phyloP scores from a whole-genome alignment of 2,113 vertebrate species.

The Polypterus senegalus region DNA sequence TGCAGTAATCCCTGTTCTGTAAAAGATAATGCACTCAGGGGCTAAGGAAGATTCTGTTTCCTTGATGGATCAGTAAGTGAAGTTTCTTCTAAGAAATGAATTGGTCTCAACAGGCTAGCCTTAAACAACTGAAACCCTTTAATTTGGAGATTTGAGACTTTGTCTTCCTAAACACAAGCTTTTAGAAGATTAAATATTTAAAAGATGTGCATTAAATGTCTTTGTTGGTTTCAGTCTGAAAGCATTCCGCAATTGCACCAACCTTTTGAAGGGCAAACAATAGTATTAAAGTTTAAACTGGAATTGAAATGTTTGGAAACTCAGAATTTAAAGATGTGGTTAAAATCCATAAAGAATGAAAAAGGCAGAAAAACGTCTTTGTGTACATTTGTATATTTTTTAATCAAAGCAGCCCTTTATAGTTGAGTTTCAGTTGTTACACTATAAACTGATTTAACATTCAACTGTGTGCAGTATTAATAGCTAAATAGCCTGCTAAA shows the following conservation, averaged over 20 bases:
- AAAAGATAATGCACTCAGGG: slow-evolving; percentile 24
- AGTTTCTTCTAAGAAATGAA: slow-evolving; percentile 22
- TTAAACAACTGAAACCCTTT: slow-evolving; percentile 26
- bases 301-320: slow-evolving; percentile 1
- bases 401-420: too few relatives aligned
- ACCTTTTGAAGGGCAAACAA: slow-evolving; percentile 6
- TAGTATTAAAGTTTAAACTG: slow-evolving; percentile 8
- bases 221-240: slow-evolving; percentile 13
- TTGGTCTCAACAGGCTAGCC: slow-evolving; percentile 21
- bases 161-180: slow-evolving; percentile 27
- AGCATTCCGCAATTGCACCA: slow-evolving; percentile 4
- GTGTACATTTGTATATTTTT: too few relatives aligned
- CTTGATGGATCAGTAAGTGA: slow-evolving; percentile 20
- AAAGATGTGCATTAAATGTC: slow-evolving; percentile 30
- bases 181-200: slow-evolving; percentile 40
- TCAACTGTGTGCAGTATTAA: too few relatives aligned
- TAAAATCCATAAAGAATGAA: too few relatives aligned
- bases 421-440: too few relatives aligned
- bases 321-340: not conserved
- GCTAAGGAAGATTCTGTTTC: slow-evolving; percentile 10
- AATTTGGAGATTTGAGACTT: slow-evolving; percentile 26
- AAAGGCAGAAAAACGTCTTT: too few relatives aligned
- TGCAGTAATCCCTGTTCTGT: slow-evolving; percentile 25
- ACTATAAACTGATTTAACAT: too few relatives aligned
- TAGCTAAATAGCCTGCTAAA: too few relatives aligned